A percentile compares a stretch with the other conserved stretches of the same genome.
Conservation (phyloP, 2,888 invertebrate species). For the Bombylius major region DNA sequence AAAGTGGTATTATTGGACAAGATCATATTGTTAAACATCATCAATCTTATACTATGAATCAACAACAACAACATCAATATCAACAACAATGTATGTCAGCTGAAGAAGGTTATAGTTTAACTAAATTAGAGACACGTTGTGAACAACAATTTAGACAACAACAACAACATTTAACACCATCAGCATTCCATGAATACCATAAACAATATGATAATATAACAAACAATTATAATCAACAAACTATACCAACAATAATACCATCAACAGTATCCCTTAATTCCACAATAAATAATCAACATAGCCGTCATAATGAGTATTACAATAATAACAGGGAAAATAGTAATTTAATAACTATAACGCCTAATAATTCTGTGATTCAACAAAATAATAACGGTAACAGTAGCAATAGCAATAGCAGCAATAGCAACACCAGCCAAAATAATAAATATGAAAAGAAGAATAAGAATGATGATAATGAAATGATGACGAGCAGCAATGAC, state of each 20-base stretch:
- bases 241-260: not conserved
- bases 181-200: slow-evolving; percentile 5
- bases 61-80: slow-evolving; percentile 30
- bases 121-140: slow-evolving; percentile 30
- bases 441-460: not conserved
- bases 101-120: slow-evolving; percentile 32
- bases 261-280: not conserved
- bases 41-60: slow-evolving; percentile 19
- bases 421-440: not conserved
- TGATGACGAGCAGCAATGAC: too few species aligned
- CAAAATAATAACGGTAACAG: not conserved
- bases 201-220: slow-evolving; percentile 3
- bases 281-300: slow-evolving; percentile 5
- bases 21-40: slow-evolving; percentile 16
- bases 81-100: slow-evolving; percentile 30
- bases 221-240: too few species aligned
- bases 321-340: slow-evolving; percentile 7
- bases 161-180: slow-evolving; percentile 5
- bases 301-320: too few species aligned
- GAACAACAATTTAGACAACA: slow-evolving; percentile 18
- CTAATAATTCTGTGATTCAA: not conserved
- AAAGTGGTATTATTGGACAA: slow-evolving; percentile 17
- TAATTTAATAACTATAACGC: not conserved
- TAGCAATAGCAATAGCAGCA: not conserved
- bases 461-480: not conserved